Conservation (phyloP, 2,888 invertebrate species). For the Eupithecia vulgata region DNA sequence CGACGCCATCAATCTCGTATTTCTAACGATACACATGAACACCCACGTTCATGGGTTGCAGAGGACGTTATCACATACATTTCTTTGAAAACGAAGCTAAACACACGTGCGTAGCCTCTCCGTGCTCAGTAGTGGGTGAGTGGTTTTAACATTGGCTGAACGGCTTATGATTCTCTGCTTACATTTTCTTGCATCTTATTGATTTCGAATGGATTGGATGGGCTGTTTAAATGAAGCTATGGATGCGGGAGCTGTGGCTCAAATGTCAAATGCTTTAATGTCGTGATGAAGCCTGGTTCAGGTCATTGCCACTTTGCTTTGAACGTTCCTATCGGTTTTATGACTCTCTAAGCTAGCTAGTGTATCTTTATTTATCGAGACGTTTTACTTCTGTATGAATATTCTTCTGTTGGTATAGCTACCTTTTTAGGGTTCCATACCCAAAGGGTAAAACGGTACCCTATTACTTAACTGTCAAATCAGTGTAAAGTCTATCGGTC, state of each 20-base stretch:
- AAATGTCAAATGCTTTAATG: conserved; percentile 49
- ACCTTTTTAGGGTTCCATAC: no score
- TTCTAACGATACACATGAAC: no score
- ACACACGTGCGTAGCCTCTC: no score
- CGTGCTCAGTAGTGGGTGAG: no score
- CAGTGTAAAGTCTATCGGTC: no score
- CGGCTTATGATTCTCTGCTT: neutral
- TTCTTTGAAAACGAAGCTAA: no score
- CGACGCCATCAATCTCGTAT: no score
- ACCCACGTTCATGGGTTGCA: no score
- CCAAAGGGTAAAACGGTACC: no score
- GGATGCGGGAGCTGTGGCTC: conserved; percentile 40
- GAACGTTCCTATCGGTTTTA: conserved; percentile 29
- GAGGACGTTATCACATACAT: no score
- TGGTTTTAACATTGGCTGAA: neutral
- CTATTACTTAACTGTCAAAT: no score
- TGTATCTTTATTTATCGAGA: conserved; percentile 4
- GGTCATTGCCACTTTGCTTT: conserved; percentile 42
- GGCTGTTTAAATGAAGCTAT: conserved; percentile 20
- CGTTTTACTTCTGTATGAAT: neutral
- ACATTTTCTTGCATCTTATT: neutral
- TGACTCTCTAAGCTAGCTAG: conserved; percentile 15
- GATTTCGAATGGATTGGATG: conserved; percentile 6
- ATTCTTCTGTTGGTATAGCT: neutral
- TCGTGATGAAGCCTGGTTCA: conserved; percentile 41